These are phyloP conservation scores for Oegoconia quadripuncta DNA, from an alignment of 2,888 invertebrate genomes.

Conservation along the genomic window DNA sequence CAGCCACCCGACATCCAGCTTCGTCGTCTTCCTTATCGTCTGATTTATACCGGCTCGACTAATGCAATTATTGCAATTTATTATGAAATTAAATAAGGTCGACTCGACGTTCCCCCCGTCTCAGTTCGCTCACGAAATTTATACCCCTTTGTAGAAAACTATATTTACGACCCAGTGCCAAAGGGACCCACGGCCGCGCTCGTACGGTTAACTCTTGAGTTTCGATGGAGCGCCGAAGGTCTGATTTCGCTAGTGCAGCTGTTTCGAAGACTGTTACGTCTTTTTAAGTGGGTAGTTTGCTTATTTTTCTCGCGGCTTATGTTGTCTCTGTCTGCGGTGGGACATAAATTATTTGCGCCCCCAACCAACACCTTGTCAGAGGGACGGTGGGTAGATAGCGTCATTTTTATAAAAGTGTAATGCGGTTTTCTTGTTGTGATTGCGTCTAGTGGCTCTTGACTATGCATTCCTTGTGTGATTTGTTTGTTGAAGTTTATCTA, in stretches of 20 bases:
- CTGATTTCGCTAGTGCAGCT: constrained; percentile 36
- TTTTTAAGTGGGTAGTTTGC: constrained; percentile 72
- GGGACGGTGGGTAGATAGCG: constrained; percentile 56
- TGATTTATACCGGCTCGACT: constrained; percentile 63
- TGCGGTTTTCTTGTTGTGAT: constrained; percentile 69
- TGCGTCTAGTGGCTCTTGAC: constrained; percentile 38
- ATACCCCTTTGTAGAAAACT: constrained; percentile 64
- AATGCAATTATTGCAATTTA: constrained; percentile 78
- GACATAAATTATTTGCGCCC: constrained; percentile 74
- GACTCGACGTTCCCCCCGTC: constrained; percentile 48
- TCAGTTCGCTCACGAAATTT: constrained; percentile 50
- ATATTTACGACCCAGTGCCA: constrained; percentile 35
- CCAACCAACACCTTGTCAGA: constrained; percentile 69
- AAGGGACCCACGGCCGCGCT: constrained; percentile 37
- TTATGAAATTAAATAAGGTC: constrained; percentile 75
- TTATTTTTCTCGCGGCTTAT: constrained; percentile 73
- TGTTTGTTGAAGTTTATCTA: background rate
- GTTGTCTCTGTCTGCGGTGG: constrained; percentile 65
- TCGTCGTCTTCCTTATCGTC: constrained; percentile 33
- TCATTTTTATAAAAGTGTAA: constrained; percentile 77
- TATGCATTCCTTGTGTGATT: background rate
- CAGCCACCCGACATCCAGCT: constrained; percentile 32
- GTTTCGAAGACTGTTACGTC: constrained; percentile 40
- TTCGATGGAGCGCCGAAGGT: constrained; percentile 43
- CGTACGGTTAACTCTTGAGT: constrained; percentile 54